Conservation (phyloP, 2,888 invertebrate genomes). For the Aquatica leii region DNA sequence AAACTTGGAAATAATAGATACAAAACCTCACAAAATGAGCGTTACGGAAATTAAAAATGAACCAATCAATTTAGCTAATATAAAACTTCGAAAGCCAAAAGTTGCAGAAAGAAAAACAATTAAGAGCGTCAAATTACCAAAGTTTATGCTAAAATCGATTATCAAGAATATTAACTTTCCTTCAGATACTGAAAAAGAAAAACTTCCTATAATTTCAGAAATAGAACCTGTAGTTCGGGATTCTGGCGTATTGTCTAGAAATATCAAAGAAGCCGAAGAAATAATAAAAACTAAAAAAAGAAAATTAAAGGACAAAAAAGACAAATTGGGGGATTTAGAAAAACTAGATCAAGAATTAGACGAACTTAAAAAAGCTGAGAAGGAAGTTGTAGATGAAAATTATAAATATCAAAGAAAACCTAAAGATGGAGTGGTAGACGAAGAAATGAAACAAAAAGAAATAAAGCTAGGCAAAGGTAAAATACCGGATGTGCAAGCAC, state of each 20-base stretch:
- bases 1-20: neutral
- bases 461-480: constrained; percentile 61
- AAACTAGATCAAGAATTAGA: constrained; percentile 59
- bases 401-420: constrained; percentile 50
- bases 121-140: constrained; percentile 57
- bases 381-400: constrained; percentile 58
- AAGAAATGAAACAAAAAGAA: constrained; percentile 53
- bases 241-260: constrained; percentile 62
- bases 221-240: constrained; percentile 60
- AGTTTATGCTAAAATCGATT: constrained; percentile 62
- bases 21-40: constrained; percentile 49
- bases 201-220: constrained; percentile 53
- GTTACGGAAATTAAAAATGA: constrained; percentile 64
- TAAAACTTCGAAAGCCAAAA: constrained; percentile 62
- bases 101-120: constrained; percentile 53
- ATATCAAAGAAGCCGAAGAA: constrained; percentile 62
- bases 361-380: constrained; percentile 55
- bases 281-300: constrained; percentile 59
- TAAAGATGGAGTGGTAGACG: constrained; percentile 39
- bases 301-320: constrained; percentile 58
- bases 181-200: constrained; percentile 54
- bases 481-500: constrained; percentile 53
- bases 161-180: constrained; percentile 61
- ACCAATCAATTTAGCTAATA: constrained; percentile 68
- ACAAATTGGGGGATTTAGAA: constrained; percentile 58